These are phyloP conservation scores for Caenorhabditis briggsae DNA, from an alignment of 1,140 invertebrate species.

Conservation along the genomic window DNA sequence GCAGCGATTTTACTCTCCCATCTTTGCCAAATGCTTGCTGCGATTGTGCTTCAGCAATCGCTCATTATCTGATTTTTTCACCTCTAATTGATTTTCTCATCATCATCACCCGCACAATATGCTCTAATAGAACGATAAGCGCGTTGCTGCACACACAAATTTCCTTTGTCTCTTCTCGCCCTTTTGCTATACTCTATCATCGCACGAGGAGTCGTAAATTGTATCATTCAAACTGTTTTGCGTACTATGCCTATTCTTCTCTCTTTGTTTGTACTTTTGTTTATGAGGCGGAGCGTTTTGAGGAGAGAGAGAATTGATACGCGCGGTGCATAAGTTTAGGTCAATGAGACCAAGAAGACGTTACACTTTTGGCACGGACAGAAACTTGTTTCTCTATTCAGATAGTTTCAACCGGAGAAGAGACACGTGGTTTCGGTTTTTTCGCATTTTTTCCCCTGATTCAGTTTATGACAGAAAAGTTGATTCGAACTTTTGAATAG, in stretches of 20 bases:
- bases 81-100: background rate
- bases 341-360: slow-evolving; percentile 47
- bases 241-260: background rate
- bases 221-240: slow-evolving; percentile 30
- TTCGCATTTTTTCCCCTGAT: background rate
- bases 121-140: background rate
- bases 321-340: background rate
- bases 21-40: slow-evolving; percentile 66
- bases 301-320: background rate
- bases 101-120: background rate
- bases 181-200: background rate
- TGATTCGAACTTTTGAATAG: too few relatives aligned
- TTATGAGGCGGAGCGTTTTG: slow-evolving; percentile 23
- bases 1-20: slow-evolving; percentile 67
- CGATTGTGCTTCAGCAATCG: slow-evolving; percentile 65
- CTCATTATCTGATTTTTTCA: slow-evolving; percentile 28
- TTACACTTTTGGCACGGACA: background rate
- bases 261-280: slow-evolving; percentile 52
- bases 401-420: slow-evolving; percentile 11
- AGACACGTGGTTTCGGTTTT: background rate
- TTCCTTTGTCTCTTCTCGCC: slow-evolving; percentile 3
- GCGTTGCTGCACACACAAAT: background rate
- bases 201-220: slow-evolving; percentile 42
- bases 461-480: background rate
- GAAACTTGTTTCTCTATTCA: background rate